Evolutionary conservation across 92 coral and sea anemone species (phyloP), one percentile per base, ranked within the genome.

Genomic region (Micromussa lordhowensis): DNA sequence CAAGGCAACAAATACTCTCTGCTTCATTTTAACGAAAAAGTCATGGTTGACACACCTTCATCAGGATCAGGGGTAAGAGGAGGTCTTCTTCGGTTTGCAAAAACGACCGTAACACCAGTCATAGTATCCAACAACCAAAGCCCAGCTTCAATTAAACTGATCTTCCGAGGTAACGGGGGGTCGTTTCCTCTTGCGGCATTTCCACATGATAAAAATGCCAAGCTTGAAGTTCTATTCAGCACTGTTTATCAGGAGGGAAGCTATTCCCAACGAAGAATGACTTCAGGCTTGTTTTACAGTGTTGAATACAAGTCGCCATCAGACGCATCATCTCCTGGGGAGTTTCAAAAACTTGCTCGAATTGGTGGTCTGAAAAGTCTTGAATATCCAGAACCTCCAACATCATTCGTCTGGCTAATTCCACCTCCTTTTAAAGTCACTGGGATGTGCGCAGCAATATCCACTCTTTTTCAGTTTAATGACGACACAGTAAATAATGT

Each of bases 231-330:
- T n/a, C 13, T 44, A 13, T 34, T 32, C 31, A 66, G 36, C 61
- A 82, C n/a, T 18, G 59, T 82, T 38, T 82, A 82, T 68, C 86
- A 68, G 40, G 86, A 82, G 63, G 86, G 86, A 48, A 82, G 86
- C 63, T 82, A 36, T 44, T 77, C 86, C n/a, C 86, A 82, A 44
- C 55, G 34, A n/a, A n/a, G 38, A 15, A 82, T 82, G 86, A 82
- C 86, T 4, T 68, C 86, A 66, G 86, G 86, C 6, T 68, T 82
- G 48, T 82, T 82, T 61, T 82, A 82, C 63, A 68, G 86, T 44
- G 22, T 82, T 28, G 24, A 32, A n/a, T 82, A 82, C 18, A 36
- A 57, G 7, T 36, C 38, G 5, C 86, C 86, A 3, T 36, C 74
- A 10, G 85, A 81, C n/a, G 12, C 58, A 1, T 63, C 69, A 63